Evolutionary conservation across 2,888 invertebrate species (phyloP).

Genomic region (Cabera pusaria): DNA sequence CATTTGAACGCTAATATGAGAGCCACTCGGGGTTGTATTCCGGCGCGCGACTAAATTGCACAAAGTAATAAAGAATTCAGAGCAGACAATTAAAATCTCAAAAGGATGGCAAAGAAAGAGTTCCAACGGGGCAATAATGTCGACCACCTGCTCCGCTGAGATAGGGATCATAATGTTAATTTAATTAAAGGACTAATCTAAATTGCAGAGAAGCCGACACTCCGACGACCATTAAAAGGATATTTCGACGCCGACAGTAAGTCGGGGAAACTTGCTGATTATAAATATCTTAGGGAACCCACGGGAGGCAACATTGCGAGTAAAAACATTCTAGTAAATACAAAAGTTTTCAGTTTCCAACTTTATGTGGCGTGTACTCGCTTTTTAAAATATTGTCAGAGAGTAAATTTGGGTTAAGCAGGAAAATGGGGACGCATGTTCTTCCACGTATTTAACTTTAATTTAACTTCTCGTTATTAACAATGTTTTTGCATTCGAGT

Average conservation of each 20-base stretch:
- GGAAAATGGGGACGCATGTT: not conserved
- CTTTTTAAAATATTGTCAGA: slow-evolving; percentile 28
- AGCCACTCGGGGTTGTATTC: slow-evolving; percentile 6
- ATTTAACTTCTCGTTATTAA: not conserved
- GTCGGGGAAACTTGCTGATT: slow-evolving; percentile 72
- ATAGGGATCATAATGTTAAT: slow-evolving; percentile 83
- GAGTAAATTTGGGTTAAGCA: slow-evolving; percentile 2
- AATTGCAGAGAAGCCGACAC: slow-evolving; percentile 83
- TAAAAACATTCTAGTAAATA: slow-evolving; percentile 55
- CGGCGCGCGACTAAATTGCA: slow-evolving; percentile 25
- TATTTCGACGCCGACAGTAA: slow-evolving; percentile 76
- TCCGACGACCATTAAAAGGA: slow-evolving; percentile 79
- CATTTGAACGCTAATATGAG: not conserved
- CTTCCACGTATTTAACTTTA: slow-evolving; percentile 7
- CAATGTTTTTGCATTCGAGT: too few relatives aligned
- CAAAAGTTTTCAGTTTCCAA: slow-evolving; percentile 39
- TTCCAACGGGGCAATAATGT: slow-evolving; percentile 68
- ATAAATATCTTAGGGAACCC: slow-evolving; percentile 75
- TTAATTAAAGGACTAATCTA: slow-evolving; percentile 84
- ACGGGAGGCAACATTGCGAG: slow-evolving; percentile 52
- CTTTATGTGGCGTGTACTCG: slow-evolving; percentile 25
- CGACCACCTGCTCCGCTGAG: slow-evolving; percentile 75
- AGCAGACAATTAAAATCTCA: slow-evolving; percentile 47
- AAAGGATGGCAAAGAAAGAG: slow-evolving; percentile 60
- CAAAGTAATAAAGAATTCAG: slow-evolving; percentile 41